Evolutionary conservation across 2,797 vertebrate species (phyloP).

Genomic region (Anniella stebbinsi): DNA sequence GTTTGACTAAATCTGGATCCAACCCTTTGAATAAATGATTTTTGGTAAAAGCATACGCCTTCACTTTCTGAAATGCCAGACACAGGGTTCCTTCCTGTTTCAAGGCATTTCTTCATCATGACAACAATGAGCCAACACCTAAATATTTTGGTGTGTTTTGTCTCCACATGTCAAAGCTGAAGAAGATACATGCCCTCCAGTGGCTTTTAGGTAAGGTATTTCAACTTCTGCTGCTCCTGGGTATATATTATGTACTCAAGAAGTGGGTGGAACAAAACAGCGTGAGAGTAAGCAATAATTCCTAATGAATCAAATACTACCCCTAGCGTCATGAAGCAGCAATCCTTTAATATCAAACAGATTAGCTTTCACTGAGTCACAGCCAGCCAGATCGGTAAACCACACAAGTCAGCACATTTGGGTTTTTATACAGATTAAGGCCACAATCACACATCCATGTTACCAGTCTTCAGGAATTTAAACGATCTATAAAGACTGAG

Average conservation of each 20-base stretch:
- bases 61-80: constrained; percentile 43
- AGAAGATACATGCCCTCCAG: constrained; percentile 69
- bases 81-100: not conserved
- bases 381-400: not conserved
- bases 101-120: constrained; percentile 62
- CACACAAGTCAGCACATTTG: constrained; percentile 14
- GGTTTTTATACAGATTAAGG: not conserved
- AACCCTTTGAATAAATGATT: not conserved
- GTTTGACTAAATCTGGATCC: not conserved
- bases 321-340: constrained; percentile 34
- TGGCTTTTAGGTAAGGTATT: constrained; percentile 66
- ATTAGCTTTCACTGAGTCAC: constrained; percentile 32
- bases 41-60: constrained; percentile 34
- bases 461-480: no score
- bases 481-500: no score
- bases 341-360: constrained; percentile 37
- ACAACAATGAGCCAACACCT: constrained; percentile 73
- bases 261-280: constrained; percentile 39
- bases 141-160: constrained; percentile 74
- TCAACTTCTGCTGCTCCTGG: constrained; percentile 42
- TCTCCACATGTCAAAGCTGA: constrained; percentile 71
- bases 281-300: constrained; percentile 42
- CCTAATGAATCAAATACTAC: constrained; percentile 51
- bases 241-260: constrained; percentile 38
- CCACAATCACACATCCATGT: not conserved